A percentile compares a stretch with the other conserved stretches of the same genome.
phyloP scores from a whole-genome alignment of 2,113 vertebrate genomes.

The Cryptotis parvus region DNA sequence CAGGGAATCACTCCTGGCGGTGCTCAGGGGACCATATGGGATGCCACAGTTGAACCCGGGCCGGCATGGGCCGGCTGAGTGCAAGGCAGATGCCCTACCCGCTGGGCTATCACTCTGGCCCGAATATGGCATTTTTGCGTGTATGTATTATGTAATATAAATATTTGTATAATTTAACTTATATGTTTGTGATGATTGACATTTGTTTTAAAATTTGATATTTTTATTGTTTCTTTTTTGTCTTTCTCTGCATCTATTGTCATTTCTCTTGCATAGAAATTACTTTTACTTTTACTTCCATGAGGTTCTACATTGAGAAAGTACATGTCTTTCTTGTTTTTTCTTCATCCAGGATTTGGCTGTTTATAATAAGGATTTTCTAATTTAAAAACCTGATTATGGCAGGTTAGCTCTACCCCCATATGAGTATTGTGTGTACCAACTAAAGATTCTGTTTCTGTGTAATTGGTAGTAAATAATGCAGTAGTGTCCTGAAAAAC shows the following conservation, averaged over 20 bases:
- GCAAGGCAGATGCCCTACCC: no score
- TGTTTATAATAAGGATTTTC: no score
- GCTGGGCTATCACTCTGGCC: no score
- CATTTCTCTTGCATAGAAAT: background rate
- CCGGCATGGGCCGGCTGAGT: no score
- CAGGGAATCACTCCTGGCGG: no score
- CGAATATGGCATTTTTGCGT: no score
- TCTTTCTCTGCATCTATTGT: background rate
- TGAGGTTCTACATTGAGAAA: background rate
- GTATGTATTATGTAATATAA: no score
- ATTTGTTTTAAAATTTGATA: background rate
- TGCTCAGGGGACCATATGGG: no score
- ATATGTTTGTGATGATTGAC: background rate
- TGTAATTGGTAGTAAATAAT: constrained; percentile 10
- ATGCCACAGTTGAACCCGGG: no score
- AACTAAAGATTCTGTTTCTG: constrained; percentile 6
- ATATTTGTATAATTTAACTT: no score
- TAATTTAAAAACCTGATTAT: background rate
- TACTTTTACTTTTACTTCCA: background rate
- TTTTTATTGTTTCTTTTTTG: background rate
- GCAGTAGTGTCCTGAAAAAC: background rate
- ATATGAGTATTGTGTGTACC: background rate
- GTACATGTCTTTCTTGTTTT: constrained; percentile 12
- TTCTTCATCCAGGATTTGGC: background rate
- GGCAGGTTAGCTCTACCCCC: constrained; percentile 3